Base-by-base conservation (phyloP, 2,113 vertebrate genomes). In the Cottus gobio region DNA sequence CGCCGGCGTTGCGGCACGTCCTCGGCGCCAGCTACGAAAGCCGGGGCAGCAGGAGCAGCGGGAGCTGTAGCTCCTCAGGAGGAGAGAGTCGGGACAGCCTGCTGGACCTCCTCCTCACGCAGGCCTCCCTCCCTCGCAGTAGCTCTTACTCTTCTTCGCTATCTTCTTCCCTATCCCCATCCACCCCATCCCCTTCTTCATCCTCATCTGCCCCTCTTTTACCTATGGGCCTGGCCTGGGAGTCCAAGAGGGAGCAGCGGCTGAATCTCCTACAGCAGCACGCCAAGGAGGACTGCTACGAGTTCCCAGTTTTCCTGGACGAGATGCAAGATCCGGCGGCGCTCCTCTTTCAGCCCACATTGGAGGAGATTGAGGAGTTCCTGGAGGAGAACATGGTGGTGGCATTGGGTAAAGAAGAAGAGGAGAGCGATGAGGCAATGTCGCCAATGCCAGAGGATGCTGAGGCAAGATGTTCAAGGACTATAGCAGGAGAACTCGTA, bases 351-450 rank as follows among this genome's bases (percentile, higher is more conserved):
- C 97, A 98, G 92, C 98, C 98, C 44, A 99, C 98, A 0, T 93
- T 99, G 87, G 98, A 99, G 86, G 98, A 99, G 93, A 99, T 99
- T 0, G 97, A 99, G 92, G 98, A 99, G 89, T 99, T 99, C 92
- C 90, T 99, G 56, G 96, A 99, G 89, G 98, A 99, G 88, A 99
- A 99, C 87, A 99, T 99, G 98, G 94, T 96, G 71, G 83, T 93
- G 10, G 95, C 94, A n/a, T 88, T 94, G 79, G 96, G 94, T 83
- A 94, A 95, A 82, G 94, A 94, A 44, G 90, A 91, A 70, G 90
- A 93, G 22, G 88, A 74, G 5, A 87, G 84, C 1, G 87, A 93
- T 9, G 90, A 88, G 28, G 87, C 42, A 1, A 87, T 91, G 84
- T 92, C 88, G 4, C 87, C 84, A 11, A 77, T 57, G 5, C 75